Percentiles rank a stretch among this genome's conserved stretches.
These are phyloP conservation scores for Calliphora vicina DNA, from an alignment of 1,140 invertebrate species.

Conservation along the genomic window DNA sequence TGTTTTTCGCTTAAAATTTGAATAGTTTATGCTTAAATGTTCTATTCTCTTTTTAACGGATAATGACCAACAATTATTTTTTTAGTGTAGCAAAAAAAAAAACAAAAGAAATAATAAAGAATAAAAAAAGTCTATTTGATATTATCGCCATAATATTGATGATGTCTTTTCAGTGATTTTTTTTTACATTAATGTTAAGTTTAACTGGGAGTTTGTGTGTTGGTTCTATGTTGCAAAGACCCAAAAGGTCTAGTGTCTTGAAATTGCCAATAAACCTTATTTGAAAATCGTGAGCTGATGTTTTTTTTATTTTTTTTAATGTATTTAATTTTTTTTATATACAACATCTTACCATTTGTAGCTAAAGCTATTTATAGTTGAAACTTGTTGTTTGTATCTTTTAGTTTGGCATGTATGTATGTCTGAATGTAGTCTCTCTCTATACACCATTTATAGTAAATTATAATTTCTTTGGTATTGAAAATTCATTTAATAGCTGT, in stretches of 20 bases:
- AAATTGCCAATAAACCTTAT: conserved; percentile 40
- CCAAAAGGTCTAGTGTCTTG: conserved; percentile 31
- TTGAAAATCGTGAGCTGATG: conserved; percentile 31
- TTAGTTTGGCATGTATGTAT: not conserved
- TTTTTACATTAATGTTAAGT: not conserved
- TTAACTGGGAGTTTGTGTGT: not conserved
- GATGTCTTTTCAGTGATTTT: not conserved
- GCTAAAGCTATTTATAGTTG: conserved; percentile 1
- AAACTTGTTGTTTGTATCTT: not conserved
- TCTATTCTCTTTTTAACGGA: too few relatives aligned
- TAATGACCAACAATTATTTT: too few relatives aligned
- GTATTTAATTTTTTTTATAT: not conserved
- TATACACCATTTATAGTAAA: conserved; percentile 6
- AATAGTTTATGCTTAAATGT: too few relatives aligned
- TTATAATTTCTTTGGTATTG: conserved; percentile 32
- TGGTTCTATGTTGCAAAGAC: not conserved
- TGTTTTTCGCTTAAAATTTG: too few relatives aligned
- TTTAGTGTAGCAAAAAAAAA: too few relatives aligned
- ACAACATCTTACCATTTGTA: conserved; percentile 12
- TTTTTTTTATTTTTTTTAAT: not conserved
- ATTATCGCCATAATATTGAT: conserved; percentile 14
- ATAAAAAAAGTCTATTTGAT: not conserved
- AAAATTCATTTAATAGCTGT: conserved; percentile 23
- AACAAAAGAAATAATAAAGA: too few relatives aligned
- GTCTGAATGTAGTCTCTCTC: not conserved